These are phyloP conservation scores for Arothron firmamentum DNA, from an alignment of 2,113 vertebrate genomes.

Conservation along the genomic window DNA sequence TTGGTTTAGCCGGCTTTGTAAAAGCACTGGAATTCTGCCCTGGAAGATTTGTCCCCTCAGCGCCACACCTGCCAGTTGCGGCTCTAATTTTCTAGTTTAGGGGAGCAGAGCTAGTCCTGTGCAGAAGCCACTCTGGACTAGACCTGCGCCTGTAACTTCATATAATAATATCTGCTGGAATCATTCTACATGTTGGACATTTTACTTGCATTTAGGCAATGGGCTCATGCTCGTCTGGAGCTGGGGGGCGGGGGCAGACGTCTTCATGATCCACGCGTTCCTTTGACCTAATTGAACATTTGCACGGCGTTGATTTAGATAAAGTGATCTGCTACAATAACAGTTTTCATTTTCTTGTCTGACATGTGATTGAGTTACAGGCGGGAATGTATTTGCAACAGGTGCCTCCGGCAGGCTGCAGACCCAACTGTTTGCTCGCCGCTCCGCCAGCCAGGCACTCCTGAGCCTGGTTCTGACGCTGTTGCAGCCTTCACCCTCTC, in stretches of 20 bases:
- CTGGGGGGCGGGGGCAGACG: conserved; percentile 33
- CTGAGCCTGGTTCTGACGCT: conserved; percentile 68
- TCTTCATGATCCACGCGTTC: conserved; percentile 35
- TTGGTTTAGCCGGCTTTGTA: neutral
- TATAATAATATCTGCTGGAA: no score
- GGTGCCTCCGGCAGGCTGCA: conserved; percentile 71
- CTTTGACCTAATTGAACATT: conserved; percentile 51
- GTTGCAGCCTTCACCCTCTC: conserved; percentile 32
- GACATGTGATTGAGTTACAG: conserved; percentile 74
- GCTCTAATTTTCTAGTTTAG: no score
- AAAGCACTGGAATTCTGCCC: neutral
- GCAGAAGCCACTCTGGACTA: no score
- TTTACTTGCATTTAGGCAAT: conserved; percentile 31
- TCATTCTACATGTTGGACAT: no score
- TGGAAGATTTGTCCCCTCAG: no score
- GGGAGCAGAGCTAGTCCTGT: no score
- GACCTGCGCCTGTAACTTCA: no score
- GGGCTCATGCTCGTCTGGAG: conserved; percentile 45
- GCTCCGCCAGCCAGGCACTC: conserved; percentile 68
- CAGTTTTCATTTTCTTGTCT: conserved; percentile 71
- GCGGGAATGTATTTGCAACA: conserved; percentile 74
- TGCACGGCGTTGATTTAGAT: conserved; percentile 63
- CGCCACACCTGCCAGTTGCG: no score
- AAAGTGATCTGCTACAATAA: conserved; percentile 65
- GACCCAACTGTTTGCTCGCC: conserved; percentile 55